Evolutionary conservation across 2,113 vertebrate genomes (phyloP).

Genomic region (Entelurus aequoreus): DNA sequence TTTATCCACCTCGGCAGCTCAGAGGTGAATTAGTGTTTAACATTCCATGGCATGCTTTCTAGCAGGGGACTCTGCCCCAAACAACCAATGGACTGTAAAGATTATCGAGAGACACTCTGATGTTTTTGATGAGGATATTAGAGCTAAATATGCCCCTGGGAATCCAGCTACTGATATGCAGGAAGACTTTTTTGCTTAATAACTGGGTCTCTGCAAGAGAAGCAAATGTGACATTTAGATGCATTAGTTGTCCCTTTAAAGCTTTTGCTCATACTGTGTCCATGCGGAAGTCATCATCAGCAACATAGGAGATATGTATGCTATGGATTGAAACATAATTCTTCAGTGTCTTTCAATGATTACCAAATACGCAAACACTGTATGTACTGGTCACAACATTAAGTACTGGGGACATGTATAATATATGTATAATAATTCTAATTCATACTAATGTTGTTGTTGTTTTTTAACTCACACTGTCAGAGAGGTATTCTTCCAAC

Average conservation of each 20-base stretch:
- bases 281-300: slow-evolving; percentile 7
- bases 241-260: slow-evolving; percentile 43
- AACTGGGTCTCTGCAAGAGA: slow-evolving; percentile 38
- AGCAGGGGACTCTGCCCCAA: slow-evolving; percentile 58
- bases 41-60: slow-evolving; percentile 72
- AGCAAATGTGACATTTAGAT: slow-evolving; percentile 19
- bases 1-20: slow-evolving; percentile 67
- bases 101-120: slow-evolving; percentile 61
- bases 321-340: slow-evolving; percentile 4
- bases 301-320: background rate
- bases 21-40: slow-evolving; percentile 72
- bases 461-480: no score
- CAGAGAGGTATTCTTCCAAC: no score
- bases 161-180: slow-evolving; percentile 43
- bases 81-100: slow-evolving; percentile 57
- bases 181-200: slow-evolving; percentile 37
- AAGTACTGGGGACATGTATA: background rate
- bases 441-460: background rate
- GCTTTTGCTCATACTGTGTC: slow-evolving; percentile 20
- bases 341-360: background rate
- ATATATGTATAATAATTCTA: background rate
- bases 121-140: slow-evolving; percentile 69
- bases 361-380: background rate
- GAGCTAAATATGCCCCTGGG: slow-evolving; percentile 61
- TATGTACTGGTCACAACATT: background rate